phyloP scores from a whole-genome alignment of 2,113 vertebrate species.

The Coryphaenoides rupestris region DNA sequence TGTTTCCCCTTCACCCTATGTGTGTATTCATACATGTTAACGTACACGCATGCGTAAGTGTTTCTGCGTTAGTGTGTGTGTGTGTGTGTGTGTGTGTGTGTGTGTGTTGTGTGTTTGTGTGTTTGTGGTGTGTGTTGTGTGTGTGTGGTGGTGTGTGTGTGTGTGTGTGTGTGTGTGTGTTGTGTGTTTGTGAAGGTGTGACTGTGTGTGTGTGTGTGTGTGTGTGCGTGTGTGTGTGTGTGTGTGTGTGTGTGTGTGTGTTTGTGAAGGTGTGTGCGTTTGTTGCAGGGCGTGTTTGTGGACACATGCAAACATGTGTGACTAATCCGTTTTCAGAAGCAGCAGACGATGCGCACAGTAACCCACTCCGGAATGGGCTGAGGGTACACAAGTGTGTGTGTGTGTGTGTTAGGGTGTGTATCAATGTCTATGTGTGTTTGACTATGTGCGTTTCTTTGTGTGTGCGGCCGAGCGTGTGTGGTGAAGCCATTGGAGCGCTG shows the following conservation, averaged over 20 bases:
- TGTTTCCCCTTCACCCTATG: no score
- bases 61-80: neutral
- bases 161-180: neutral
- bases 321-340: conserved; percentile 61
- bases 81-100: neutral
- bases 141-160: conserved; percentile 16
- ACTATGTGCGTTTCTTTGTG: neutral
- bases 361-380: conserved; percentile 26
- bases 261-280: conserved; percentile 45
- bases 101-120: no score
- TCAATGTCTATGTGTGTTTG: conserved; percentile 15
- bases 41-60: no score
- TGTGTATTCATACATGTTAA: no score
- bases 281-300: conserved; percentile 64
- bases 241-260: neutral
- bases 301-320: conserved; percentile 66
- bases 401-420: neutral
- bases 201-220: conserved; percentile 13
- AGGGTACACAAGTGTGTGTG: conserved; percentile 34
- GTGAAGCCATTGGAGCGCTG: conserved; percentile 39
- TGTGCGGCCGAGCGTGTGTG: conserved; percentile 21
- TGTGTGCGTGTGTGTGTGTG: neutral
- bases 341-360: conserved; percentile 38
- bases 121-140: neutral
- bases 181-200: no score